Percentiles rank a stretch among this genome's conserved stretches.
Evolutionary conservation across 2,113 vertebrate species (phyloP).

Genomic region (Perognathus longimembris): DNA sequence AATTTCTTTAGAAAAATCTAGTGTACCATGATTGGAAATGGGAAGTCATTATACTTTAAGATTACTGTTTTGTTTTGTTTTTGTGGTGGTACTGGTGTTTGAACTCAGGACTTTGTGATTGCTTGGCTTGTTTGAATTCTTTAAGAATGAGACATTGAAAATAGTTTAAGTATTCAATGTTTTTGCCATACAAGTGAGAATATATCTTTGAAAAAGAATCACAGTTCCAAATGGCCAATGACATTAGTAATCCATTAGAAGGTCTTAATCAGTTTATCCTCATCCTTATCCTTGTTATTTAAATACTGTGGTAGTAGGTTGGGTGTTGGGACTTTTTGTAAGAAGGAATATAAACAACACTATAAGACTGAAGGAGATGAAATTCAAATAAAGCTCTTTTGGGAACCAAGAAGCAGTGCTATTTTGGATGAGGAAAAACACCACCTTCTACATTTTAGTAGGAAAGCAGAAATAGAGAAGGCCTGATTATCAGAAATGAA

Average conservation of each 20-base stretch:
- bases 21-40: too few relatives aligned
- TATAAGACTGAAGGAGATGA: neutral
- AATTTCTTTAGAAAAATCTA: too few relatives aligned
- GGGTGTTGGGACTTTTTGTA: neutral
- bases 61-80: neutral
- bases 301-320: neutral
- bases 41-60: too few relatives aligned
- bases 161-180: neutral
- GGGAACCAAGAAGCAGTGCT: slow-evolving; percentile 36
- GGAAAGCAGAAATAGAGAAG: slow-evolving; percentile 21
- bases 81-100: too few relatives aligned
- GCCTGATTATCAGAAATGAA: neutral
- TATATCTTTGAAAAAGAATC: neutral
- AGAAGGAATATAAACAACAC: neutral
- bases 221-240: neutral
- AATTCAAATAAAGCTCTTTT: neutral
- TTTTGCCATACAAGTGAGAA: neutral
- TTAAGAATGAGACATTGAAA: neutral
- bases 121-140: neutral
- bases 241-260: neutral
- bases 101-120: too few relatives aligned
- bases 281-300: neutral
- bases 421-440: slow-evolving; percentile 26
- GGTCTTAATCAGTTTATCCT: neutral
- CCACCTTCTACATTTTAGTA: neutral